phyloP scores from a whole-genome alignment of 2,113 vertebrate species.

The Chaetodon auriga region DNA sequence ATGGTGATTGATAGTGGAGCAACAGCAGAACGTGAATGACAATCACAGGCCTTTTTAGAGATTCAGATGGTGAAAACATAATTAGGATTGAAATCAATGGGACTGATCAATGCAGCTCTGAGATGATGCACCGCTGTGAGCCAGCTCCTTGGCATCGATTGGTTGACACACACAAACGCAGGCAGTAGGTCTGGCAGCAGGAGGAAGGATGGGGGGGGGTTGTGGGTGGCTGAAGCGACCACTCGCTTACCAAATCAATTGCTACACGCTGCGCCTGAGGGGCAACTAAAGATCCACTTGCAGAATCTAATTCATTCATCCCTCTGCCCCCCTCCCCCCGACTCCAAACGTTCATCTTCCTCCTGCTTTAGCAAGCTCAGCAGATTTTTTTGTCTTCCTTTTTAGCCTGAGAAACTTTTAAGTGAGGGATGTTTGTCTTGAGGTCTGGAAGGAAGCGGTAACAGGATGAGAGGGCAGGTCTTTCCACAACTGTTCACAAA shows the following conservation, averaged over 20 bases:
- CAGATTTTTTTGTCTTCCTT: conserved; percentile 40
- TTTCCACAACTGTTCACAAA: conserved; percentile 57
- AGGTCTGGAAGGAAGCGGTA: conserved; percentile 54
- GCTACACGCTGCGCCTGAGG: conserved; percentile 55
- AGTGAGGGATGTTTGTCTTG: conserved; percentile 56
- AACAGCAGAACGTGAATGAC: conserved; percentile 2
- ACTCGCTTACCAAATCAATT: conserved; percentile 73
- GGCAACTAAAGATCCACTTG: conserved; percentile 55
- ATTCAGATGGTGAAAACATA: conserved; percentile 61
- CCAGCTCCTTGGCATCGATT: conserved; percentile 64
- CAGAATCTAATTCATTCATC: conserved; percentile 55
- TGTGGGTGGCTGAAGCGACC: conserved; percentile 14
- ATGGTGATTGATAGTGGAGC: not conserved
- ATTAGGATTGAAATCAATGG: conserved; percentile 68
- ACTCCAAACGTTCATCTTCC: conserved; percentile 22
- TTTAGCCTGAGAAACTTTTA: conserved; percentile 41
- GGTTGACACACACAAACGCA: conserved; percentile 47
- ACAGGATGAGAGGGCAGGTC: conserved; percentile 37
- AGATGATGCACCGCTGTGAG: conserved; percentile 54
- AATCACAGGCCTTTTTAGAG: conserved; percentile 19
- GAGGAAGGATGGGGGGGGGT: conserved; percentile 7
- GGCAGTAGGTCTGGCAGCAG: conserved; percentile 64
- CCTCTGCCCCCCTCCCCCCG: conserved; percentile 5
- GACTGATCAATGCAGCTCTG: conserved; percentile 57
- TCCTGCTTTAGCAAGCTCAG: conserved; percentile 33